Evolutionary conservation across 2,797 vertebrate genomes (phyloP).

Genomic region (Tauraco hartlaubi): DNA sequence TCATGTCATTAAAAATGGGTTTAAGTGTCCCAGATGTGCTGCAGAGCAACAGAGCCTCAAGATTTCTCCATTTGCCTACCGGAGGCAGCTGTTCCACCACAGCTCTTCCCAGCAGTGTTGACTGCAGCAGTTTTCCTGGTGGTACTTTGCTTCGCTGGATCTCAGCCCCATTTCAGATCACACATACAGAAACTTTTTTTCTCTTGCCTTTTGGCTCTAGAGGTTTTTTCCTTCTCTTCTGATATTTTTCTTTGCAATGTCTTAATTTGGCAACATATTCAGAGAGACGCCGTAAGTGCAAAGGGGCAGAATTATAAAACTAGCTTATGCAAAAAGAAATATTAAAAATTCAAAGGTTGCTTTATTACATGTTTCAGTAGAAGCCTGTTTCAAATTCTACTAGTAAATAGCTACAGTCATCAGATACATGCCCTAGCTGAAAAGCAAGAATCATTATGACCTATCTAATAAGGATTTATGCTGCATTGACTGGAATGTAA

Average conservation of each 20-base stretch:
- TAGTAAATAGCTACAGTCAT: background rate
- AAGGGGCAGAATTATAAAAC: constrained; percentile 23
- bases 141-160: background rate
- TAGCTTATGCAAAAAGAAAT: background rate
- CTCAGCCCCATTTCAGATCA: background rate
- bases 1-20: background rate
- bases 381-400: background rate
- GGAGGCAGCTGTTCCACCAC: background rate
- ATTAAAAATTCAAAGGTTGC: background rate
- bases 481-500: background rate
- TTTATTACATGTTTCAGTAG: background rate
- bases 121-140: constrained; percentile 1
- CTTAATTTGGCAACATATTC: background rate
- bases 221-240: background rate
- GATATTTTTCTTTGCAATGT: background rate
- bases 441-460: background rate
- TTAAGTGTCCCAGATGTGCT: constrained; percentile 8
- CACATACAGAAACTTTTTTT: background rate
- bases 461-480: constrained; percentile 15
- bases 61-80: background rate
- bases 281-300: background rate
- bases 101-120: background rate
- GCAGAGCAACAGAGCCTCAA: background rate
- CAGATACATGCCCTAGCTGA: background rate
- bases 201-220: background rate